These are phyloP conservation scores for Ceraclea dissimilis DNA, from an alignment of 2,888 invertebrate species.

Conservation along the genomic window DNA sequence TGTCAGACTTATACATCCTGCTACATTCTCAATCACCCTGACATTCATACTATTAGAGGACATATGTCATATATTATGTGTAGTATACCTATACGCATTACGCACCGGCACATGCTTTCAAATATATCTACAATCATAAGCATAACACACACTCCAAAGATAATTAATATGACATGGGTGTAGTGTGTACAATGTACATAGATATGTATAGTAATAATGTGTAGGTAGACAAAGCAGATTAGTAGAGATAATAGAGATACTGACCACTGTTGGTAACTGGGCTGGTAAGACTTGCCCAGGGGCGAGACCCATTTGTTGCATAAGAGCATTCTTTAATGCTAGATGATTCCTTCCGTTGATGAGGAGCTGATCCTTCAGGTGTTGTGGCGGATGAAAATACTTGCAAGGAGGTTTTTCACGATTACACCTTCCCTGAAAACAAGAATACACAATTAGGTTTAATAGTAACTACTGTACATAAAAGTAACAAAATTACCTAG, in stretches of 20 bases:
- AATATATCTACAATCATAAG: no score
- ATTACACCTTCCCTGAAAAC: slow-evolving; percentile 95
- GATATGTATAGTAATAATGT: no score
- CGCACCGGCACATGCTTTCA: no score
- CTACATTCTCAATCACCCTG: background rate
- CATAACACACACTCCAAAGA: no score
- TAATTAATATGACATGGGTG: no score
- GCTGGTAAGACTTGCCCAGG: slow-evolving; percentile 90
- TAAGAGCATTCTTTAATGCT: slow-evolving; percentile 95
- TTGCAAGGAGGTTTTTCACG: slow-evolving; percentile 99
- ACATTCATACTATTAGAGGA: no score
- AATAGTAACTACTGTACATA: no score
- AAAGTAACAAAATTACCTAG: no score
- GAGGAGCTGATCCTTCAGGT: slow-evolving; percentile 98
- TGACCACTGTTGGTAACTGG: slow-evolving; percentile 89
- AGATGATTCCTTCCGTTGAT: slow-evolving; percentile 99
- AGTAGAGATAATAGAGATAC: slow-evolving; percentile 39
- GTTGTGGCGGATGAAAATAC: slow-evolving; percentile 99
- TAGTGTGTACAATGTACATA: no score
- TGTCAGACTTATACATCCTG: slow-evolving; percentile 20
- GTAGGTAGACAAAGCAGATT: no score
- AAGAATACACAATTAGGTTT: no score
- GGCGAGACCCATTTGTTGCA: slow-evolving; percentile 93
- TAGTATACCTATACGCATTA: no score
- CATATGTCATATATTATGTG: background rate